A percentile compares a stretch with the other conserved stretches of the same genome.
Evolutionary conservation across 2,113 vertebrate species (phyloP).

Genomic region (Osmerus eperlanus): DNA sequence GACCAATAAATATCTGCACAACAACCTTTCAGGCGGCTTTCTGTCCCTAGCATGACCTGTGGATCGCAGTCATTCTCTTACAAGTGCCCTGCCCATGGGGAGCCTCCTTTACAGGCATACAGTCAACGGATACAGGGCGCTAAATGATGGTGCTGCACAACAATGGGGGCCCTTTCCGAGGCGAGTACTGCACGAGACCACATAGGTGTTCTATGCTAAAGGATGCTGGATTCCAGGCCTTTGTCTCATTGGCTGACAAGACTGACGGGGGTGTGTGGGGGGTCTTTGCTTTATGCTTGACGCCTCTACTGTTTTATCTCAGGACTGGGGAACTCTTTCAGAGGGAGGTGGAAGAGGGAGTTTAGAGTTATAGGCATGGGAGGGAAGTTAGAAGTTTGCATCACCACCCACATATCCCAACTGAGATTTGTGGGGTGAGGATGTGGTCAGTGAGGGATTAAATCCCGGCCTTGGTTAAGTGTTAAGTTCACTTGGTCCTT

Average conservation of each 20-base stretch:
- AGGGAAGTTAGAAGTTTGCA: conserved; percentile 13
- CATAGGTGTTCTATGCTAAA: too few species aligned
- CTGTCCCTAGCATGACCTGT: too few species aligned
- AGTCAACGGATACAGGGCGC: too few species aligned
- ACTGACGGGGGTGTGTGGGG: conserved; percentile 17
- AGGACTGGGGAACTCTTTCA: neutral
- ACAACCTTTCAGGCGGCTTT: too few species aligned
- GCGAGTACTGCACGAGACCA: too few species aligned
- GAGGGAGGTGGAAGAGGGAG: neutral
- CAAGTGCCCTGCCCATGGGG: too few species aligned
- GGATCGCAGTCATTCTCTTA: too few species aligned
- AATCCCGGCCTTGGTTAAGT: neutral
- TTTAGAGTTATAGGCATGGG: neutral
- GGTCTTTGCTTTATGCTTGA: neutral
- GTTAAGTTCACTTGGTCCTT: neutral
- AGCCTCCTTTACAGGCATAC: too few species aligned
- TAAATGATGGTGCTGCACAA: too few species aligned
- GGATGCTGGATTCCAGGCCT: neutral
- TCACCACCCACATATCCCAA: conserved; percentile 2
- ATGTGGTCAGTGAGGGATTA: neutral
- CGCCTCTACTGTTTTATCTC: conserved; percentile 6
- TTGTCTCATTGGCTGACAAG: conserved; percentile 21
- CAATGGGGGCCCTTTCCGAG: too few species aligned
- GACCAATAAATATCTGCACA: too few species aligned
- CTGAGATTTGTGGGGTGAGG: neutral